Conservation (phyloP, 2,113 vertebrate genomes). For the Galeopterus variegatus region DNA sequence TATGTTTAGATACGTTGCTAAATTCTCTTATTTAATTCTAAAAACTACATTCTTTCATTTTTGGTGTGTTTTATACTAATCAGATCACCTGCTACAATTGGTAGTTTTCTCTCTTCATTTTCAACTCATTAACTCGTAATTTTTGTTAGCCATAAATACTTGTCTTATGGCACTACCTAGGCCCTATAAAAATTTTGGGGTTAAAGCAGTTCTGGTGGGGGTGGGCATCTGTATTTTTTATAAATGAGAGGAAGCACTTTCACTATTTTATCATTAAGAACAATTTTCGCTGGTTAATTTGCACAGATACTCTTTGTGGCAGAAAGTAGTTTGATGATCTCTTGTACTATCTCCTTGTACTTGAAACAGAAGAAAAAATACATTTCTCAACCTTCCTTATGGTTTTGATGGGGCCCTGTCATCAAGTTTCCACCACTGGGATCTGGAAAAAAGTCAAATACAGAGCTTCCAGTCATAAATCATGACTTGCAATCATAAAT, state of each 20-base stretch:
- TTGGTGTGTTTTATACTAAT: background rate
- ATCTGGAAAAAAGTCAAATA: background rate
- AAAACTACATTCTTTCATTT: background rate
- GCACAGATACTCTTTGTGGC: background rate
- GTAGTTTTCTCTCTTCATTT: background rate
- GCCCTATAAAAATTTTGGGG: background rate
- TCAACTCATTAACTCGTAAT: background rate
- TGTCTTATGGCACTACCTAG: background rate
- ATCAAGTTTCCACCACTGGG: background rate
- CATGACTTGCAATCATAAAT: background rate
- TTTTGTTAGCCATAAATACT: background rate
- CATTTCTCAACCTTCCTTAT: background rate
- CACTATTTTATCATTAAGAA: background rate
- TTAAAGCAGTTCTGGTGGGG: background rate
- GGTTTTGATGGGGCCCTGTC: background rate
- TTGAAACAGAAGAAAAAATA: background rate
- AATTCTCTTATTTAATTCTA: conserved; percentile 7
- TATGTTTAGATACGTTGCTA: background rate
- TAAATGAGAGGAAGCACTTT: background rate
- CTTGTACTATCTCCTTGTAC: background rate
- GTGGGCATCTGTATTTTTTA: background rate
- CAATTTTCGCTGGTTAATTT: background rate
- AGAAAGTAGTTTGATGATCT: background rate
- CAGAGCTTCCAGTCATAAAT: background rate
- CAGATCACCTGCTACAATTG: background rate